Base-by-base conservation (phyloP, 1,140 invertebrate genomes). In the Drosophila biarmipes region DNA sequence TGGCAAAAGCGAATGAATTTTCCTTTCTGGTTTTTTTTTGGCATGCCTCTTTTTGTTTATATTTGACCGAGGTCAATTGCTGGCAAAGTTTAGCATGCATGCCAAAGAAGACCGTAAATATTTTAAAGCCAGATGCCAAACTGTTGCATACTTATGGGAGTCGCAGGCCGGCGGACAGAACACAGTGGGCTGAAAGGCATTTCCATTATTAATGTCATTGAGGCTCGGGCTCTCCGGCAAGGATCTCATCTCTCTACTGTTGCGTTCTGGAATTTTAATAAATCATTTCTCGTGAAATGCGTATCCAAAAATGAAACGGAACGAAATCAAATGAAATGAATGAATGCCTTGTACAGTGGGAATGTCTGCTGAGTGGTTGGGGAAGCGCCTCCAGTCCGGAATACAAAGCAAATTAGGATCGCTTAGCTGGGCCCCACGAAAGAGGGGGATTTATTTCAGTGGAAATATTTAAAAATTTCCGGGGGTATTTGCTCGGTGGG, bases 291-390 rank as follows among this genome's bases (percentile, higher is more conserved):
- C 62, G 58, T 71, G 85, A 80, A 80, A 79, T 89, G 71, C 79
- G 75, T 68, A 84, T 49, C 67, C 55, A 42, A 52, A 61, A 64
- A 51, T 62, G 66, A 72, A 78, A 63, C 63, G 57, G 73, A 82
- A 76, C 74, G 74, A 87, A 86, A 86, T 78, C 73, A 86, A 86
- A 85, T 80, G 77, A 85, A 75, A 86, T 78, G 74, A 86, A 86
- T 74, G 68, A 87, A 81, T 71, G 73, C 69, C 66, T 45, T 40
- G 6, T 6, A 61, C 27, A 40, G 6, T 14, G 27, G 55, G 61
- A 35, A 63, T 51, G 56, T 11, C 72, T 72, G 61, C 11, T 1
- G 8, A 51, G 31, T 49, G 78, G 64, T 24, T 49, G 75, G 45
- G 42, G 59, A 56, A 58, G 73, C 62, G 80, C 72, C 62, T 54